Percentiles rank a stretch among this genome's conserved stretches.
Conservation (phyloP, 1,140 invertebrate genomes). For the Drosophila orosa region DNA sequence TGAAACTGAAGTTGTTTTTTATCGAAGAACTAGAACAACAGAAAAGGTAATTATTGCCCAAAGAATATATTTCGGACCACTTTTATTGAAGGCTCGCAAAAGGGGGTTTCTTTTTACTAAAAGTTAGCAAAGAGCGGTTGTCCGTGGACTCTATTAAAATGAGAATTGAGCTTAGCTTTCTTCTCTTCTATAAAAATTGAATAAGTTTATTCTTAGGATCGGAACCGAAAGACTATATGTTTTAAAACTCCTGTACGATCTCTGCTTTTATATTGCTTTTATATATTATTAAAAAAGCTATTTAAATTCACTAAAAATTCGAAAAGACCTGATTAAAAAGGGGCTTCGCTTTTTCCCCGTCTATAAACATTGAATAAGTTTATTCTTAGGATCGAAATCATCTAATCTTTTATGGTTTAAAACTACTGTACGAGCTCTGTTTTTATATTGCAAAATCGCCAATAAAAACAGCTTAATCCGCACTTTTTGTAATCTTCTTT, state of each 20-base stretch:
- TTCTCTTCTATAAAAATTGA: no score
- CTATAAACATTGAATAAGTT: no score
- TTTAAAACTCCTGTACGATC: background rate
- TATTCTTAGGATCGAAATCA: no score
- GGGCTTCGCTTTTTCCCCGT: fast-evolving
- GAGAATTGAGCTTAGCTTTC: background rate
- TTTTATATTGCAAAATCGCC: background rate
- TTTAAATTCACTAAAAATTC: background rate
- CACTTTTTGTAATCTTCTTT: background rate
- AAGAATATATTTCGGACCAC: background rate
- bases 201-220: no score
- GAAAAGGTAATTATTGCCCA: no score
- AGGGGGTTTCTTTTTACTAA: background rate
- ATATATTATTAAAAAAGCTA: no score
- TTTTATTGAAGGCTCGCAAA: background rate
- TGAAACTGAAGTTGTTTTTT: background rate
- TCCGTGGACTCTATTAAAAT: background rate
- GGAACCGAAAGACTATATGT: no score
- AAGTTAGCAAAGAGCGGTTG: background rate
- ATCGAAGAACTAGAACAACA: background rate
- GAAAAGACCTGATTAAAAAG: background rate
- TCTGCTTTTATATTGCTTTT: no score
- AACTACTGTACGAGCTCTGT: background rate
- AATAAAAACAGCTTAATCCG: background rate
- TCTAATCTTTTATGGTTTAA: no score